Conservation (phyloP, 2,113 vertebrate genomes). For the Dasyprocta punctata region DNA sequence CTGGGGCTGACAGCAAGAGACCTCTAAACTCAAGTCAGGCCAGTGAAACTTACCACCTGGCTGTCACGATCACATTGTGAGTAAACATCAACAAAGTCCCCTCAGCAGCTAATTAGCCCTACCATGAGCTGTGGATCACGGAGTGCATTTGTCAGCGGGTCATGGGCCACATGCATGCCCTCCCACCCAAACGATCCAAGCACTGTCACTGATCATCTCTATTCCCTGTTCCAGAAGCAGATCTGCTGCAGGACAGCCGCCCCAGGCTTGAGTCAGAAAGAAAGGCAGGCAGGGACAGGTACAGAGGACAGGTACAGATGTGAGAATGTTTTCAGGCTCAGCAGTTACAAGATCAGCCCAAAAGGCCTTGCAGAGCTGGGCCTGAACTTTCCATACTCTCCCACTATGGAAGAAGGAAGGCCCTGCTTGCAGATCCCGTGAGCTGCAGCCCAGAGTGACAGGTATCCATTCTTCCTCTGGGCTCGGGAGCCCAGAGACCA, state of each 20-base stretch:
- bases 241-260: neutral
- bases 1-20: neutral
- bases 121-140: accelerated
- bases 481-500: neutral
- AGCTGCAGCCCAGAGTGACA: neutral
- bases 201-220: neutral
- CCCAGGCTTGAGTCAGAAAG: neutral
- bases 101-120: neutral
- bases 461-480: neutral
- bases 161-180: accelerated
- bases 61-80: neutral
- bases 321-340: neutral
- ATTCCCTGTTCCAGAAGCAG: neutral
- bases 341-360: accelerated
- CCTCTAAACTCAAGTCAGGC: neutral
- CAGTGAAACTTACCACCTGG: neutral
- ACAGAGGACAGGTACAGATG: accelerated
- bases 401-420: neutral
- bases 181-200: neutral
- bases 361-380: neutral
- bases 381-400: neutral
- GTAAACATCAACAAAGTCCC: neutral
- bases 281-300: neutral
- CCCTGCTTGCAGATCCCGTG: neutral
- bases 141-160: neutral